phyloP scores from a whole-genome alignment of 2,888 invertebrate species.

The Baronia brevicornis region DNA sequence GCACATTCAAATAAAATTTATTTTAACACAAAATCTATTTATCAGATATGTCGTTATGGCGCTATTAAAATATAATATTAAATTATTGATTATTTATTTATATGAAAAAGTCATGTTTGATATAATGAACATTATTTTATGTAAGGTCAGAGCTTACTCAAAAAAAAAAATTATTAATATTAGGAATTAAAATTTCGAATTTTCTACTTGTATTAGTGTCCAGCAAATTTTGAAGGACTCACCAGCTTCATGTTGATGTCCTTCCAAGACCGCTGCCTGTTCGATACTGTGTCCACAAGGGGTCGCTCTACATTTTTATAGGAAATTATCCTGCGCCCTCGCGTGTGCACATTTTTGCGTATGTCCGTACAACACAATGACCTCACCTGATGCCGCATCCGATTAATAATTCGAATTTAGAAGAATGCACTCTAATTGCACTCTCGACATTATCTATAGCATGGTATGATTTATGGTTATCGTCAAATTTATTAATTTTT shows the following conservation, averaged over 20 bases:
- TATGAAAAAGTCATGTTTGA: no score
- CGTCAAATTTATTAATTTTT: no score
- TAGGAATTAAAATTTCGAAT: slow-evolving; percentile 9
- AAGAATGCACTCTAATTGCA: slow-evolving; percentile 14
- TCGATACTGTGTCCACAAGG: slow-evolving; percentile 54
- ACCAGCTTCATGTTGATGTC: slow-evolving; percentile 69
- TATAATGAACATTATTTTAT: no score
- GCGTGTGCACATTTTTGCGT: slow-evolving; percentile 40
- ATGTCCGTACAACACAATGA: slow-evolving; percentile 46
- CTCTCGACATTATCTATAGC: no score
- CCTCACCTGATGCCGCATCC: slow-evolving; percentile 35
- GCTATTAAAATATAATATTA: no score
- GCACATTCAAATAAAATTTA: no score
- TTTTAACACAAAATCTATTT: no score
- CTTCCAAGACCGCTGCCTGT: slow-evolving; percentile 53
- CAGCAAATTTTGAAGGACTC: slow-evolving; percentile 54
- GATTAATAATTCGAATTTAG: slow-evolving; percentile 24
- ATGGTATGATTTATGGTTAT: no score
- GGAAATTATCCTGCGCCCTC: slow-evolving; percentile 55
- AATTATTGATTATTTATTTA: no score
- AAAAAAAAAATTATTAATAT: no score
- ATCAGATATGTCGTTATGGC: no score
- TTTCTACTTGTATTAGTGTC: slow-evolving; percentile 28
- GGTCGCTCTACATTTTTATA: slow-evolving; percentile 61
- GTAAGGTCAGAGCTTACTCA: no score